These are phyloP conservation scores for Potamarius usumacintae DNA, from an alignment of 2,113 vertebrate genomes.

Conservation along the genomic window DNA sequence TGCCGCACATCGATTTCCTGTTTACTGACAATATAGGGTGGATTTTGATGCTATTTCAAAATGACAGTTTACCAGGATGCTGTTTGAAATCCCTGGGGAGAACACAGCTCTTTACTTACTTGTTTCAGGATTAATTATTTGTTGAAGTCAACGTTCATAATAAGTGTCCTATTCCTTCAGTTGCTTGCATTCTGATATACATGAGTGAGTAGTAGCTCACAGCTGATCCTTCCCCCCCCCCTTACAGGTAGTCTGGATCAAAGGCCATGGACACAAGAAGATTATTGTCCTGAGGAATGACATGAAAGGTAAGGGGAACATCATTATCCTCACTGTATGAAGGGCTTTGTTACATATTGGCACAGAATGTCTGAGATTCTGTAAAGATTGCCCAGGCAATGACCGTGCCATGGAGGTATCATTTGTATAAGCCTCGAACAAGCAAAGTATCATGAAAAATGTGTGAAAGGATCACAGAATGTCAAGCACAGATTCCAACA, in stretches of 20 bases:
- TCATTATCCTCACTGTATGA: not conserved
- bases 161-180: not conserved
- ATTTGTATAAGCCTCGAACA: not conserved
- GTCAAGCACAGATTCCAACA: not conserved
- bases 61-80: too few relatives aligned
- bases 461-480: not conserved
- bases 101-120: too few relatives aligned
- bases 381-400: not conserved
- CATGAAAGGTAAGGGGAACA: conserved; percentile 86
- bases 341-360: not conserved
- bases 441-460: not conserved
- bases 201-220: too few relatives aligned
- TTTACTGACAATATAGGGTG: too few relatives aligned
- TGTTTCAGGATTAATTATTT: too few relatives aligned
- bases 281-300: conserved; percentile 98
- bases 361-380: not conserved
- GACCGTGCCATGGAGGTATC: not conserved
- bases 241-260: conserved; percentile 89
- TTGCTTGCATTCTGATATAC: too few relatives aligned
- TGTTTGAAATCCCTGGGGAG: too few relatives aligned
- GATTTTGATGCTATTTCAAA: too few relatives aligned
- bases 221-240: too few relatives aligned
- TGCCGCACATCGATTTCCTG: too few relatives aligned
- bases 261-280: conserved; percentile 96
- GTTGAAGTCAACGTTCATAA: too few relatives aligned